Percentiles rank a stretch among this genome's conserved stretches.
Conservation (phyloP, 1,140 invertebrate species). For the Pomacea maculata region DNA sequence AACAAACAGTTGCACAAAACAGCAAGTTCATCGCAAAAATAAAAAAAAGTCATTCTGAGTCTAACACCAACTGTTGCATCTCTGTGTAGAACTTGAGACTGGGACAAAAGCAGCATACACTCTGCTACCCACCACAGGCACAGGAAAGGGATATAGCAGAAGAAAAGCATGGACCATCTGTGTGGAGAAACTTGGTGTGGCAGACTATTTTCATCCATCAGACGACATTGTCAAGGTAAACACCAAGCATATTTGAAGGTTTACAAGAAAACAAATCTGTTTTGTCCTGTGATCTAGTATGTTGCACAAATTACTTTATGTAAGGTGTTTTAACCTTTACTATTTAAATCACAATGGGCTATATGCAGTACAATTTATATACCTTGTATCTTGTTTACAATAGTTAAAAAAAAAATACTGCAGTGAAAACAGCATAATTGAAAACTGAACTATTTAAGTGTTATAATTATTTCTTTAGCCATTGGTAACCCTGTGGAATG, state of each 20-base stretch:
- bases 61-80: constrained; percentile 5
- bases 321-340: no score
- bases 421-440: no score
- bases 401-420: no score
- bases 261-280: background rate
- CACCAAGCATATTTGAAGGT: no score
- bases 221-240: constrained; percentile 48
- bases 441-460: no score
- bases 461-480: no score
- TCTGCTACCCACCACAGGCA: constrained; percentile 26
- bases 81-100: constrained; percentile 17
- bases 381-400: no score
- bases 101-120: constrained; percentile 29
- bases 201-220: constrained; percentile 39
- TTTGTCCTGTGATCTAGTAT: background rate
- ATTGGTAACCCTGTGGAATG: no score
- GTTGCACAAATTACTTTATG: no score
- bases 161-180: constrained; percentile 43
- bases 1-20: no score
- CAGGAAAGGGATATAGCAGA: constrained; percentile 21
- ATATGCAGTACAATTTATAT: no score
- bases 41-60: background rate
- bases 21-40: background rate
- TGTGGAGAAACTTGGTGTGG: constrained; percentile 46
- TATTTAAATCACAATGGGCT: no score